A percentile compares a stretch with the other conserved stretches of the same genome.
These are phyloP conservation scores for Chaetodon auriga DNA, from an alignment of 2,113 vertebrate genomes.

Conservation along the genomic window DNA sequence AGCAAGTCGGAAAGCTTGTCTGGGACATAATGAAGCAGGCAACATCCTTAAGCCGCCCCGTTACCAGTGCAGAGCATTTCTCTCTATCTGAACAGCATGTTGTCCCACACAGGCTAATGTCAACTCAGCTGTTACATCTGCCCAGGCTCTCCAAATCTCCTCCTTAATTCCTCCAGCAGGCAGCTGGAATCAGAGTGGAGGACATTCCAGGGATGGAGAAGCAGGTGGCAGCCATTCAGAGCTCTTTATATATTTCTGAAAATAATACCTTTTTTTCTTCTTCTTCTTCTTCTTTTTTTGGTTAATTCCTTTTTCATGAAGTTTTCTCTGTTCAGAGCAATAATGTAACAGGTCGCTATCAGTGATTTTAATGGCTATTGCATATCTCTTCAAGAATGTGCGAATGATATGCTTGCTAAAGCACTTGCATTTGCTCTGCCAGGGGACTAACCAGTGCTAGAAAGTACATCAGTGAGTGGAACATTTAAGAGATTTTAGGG, in stretches of 20 bases:
- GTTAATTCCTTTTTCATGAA: background rate
- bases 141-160: slow-evolving; percentile 70
- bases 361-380: slow-evolving; percentile 32
- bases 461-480: slow-evolving; percentile 50
- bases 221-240: slow-evolving; percentile 49
- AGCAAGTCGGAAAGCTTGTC: slow-evolving; percentile 68
- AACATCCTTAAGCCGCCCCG: slow-evolving; percentile 78
- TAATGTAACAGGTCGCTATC: slow-evolving; percentile 39
- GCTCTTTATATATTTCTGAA: slow-evolving; percentile 13
- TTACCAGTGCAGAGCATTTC: slow-evolving; percentile 71
- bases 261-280: slow-evolving; percentile 13
- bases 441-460: slow-evolving; percentile 23
- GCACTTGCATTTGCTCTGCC: slow-evolving; percentile 29
- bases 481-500: slow-evolving; percentile 63
- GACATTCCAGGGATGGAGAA: slow-evolving; percentile 61
- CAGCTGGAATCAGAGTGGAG: slow-evolving; percentile 59
- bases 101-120: slow-evolving; percentile 65
- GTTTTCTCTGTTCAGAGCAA: slow-evolving; percentile 1
- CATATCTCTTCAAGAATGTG: slow-evolving; percentile 33
- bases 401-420: slow-evolving; percentile 33
- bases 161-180: slow-evolving; percentile 70
- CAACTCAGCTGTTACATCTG: slow-evolving; percentile 75
- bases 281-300: no score
- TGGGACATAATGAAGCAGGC: slow-evolving; percentile 77
- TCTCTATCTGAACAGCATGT: slow-evolving; percentile 71